phyloP scores from a whole-genome alignment of 2,888 invertebrate species.

The Chaetoderma sp. region DNA sequence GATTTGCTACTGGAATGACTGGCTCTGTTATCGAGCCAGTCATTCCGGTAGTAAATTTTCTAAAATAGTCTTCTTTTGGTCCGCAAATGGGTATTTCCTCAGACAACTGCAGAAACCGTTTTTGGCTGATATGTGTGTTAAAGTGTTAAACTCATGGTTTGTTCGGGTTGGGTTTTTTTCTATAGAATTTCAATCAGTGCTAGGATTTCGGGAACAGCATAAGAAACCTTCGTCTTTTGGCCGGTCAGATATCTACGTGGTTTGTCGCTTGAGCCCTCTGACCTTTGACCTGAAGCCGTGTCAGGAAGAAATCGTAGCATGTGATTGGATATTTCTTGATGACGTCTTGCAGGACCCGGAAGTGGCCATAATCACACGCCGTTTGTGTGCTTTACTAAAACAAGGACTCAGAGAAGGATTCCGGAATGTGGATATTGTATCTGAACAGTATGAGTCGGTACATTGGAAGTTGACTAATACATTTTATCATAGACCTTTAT shows the following conservation, averaged over 20 bases:
- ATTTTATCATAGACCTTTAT: slow-evolving; percentile 44
- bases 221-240: slow-evolving; percentile 63
- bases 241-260: slow-evolving; percentile 63
- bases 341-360: slow-evolving; percentile 40
- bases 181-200: slow-evolving; percentile 61
- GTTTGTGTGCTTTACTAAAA: slow-evolving; percentile 42
- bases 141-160: no score
- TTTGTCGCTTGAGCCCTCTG: slow-evolving; percentile 60
- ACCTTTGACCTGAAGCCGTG: slow-evolving; percentile 58
- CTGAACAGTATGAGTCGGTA: slow-evolving; percentile 51
- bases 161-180: no score
- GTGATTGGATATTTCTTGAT: slow-evolving; percentile 59
- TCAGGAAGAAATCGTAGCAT: slow-evolving; percentile 53
- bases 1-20: no score
- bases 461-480: slow-evolving; percentile 55
- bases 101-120: no score
- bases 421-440: slow-evolving; percentile 48
- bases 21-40: no score
- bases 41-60: no score
- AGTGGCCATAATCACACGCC: slow-evolving; percentile 48
- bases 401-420: slow-evolving; percentile 56
- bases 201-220: slow-evolving; percentile 65
- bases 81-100: no score
- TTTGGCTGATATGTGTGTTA: no score
- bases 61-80: no score